Conservation (phyloP, 2,113 vertebrate genomes). For the Podarcis muralis region DNA sequence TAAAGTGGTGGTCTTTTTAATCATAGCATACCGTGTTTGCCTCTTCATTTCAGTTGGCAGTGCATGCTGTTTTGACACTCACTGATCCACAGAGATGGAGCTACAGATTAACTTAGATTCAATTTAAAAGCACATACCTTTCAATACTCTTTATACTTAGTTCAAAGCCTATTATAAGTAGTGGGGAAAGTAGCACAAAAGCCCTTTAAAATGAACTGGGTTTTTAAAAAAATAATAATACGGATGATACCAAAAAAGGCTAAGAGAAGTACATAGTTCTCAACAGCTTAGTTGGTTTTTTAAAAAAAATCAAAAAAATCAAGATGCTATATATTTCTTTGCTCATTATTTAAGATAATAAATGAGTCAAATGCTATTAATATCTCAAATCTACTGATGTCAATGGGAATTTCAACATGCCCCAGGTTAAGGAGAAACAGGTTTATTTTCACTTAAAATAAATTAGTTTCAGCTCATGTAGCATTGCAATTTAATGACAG, state of each 20-base stretch:
- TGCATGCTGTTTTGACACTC: slow-evolving; percentile 26
- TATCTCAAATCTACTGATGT: neutral
- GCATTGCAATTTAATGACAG: neutral
- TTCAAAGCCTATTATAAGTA: slow-evolving; percentile 50
- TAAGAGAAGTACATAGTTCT: slow-evolving; percentile 17
- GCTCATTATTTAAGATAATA: neutral
- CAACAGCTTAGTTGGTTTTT: slow-evolving; percentile 34
- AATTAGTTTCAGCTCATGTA: neutral
- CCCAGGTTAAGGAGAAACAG: neutral
- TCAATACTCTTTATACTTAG: slow-evolving; percentile 47
- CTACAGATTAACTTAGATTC: slow-evolving; percentile 51
- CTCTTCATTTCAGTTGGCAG: slow-evolving; percentile 3
- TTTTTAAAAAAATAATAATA: slow-evolving; percentile 46
- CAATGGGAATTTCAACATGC: neutral
- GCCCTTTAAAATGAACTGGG: slow-evolving; percentile 47
- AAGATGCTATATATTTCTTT: slow-evolving; percentile 55
- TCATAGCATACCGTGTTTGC: neutral
- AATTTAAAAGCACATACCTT: slow-evolving; percentile 40
- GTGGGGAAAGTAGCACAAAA: slow-evolving; percentile 47
- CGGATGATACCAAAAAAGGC: slow-evolving; percentile 43
- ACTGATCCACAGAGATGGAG: slow-evolving; percentile 44
- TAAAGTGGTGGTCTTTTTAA: neutral
- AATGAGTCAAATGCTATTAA: neutral
- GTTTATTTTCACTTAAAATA: neutral
- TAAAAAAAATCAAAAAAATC: neutral